Percentiles rank a stretch among this genome's conserved stretches.
Conservation (phyloP, 2,113 vertebrate species). For the Corydoras sp. region DNA sequence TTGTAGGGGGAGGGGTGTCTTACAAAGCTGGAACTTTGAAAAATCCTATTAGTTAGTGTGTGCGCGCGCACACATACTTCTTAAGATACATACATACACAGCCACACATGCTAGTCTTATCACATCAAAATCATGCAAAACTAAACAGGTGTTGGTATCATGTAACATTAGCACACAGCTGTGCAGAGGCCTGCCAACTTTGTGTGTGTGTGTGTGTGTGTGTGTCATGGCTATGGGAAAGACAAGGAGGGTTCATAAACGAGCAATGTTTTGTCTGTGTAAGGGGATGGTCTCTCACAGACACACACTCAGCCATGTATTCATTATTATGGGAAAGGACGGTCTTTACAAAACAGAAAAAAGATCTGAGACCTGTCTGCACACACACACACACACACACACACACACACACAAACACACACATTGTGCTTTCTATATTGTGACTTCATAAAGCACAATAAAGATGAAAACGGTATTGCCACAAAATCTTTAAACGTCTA, state of each 20-base stretch:
- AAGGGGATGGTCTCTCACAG: not conserved
- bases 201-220: conserved; percentile 28
- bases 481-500: no score
- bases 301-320: conserved; percentile 8
- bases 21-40: conserved; percentile 33
- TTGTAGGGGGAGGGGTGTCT: conserved; percentile 31
- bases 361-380: no score
- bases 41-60: not conserved
- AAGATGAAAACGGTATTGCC: no score
- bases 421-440: no score
- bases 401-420: conserved; percentile 22
- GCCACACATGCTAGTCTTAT: conserved; percentile 3
- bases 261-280: not conserved
- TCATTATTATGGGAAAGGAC: no score
- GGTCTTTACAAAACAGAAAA: not conserved
- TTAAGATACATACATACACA: not conserved
- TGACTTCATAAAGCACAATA: no score
- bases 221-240: not conserved
- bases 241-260: no score
- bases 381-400: conserved; percentile 17
- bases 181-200: conserved; percentile 30
- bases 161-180: conserved; percentile 43
- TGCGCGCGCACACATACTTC: no score
- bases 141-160: conserved; percentile 44
- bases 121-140: conserved; percentile 29